Evolutionary conservation across 2,888 invertebrate genomes (phyloP), one percentile per base, ranked within the genome.

Genomic region (Hipparchia semele): DNA sequence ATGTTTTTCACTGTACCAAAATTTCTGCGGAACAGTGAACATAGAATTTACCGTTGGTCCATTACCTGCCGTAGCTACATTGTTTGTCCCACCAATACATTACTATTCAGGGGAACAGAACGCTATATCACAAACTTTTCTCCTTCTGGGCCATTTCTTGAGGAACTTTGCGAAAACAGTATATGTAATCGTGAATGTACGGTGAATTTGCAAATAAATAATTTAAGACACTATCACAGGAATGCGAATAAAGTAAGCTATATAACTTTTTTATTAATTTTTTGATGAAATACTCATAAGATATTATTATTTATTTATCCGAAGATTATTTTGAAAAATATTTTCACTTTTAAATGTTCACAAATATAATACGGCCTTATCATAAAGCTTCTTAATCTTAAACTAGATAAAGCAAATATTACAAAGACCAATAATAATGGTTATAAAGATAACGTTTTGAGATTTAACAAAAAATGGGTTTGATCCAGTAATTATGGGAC

Each of bases 221-320:
- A 62, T 69, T 81, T 82, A 84, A 87, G 81, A 82, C 83, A 82
- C 86, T 90, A 90, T 90, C 89, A 91, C 89, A 90, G 90, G 86
- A 89, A 86, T 86, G 79, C 56, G 58, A 87, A 70, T 86, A 68
- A 68, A 60, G 49, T 58, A 58, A 39, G 51, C 6, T 49, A 49
- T 60, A 10, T 33, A 23, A 56, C 13, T 13, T 56, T 13, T 23
- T 58, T 23, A 23, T 23, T 13, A 23, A 58, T 8, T 23, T 13
- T 13, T 58, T 13, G 39, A 39, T 39, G 39, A 39, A 39, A 39
- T 39, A 23, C 23, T 23, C 23, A 23, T 23, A 1, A 4, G 39
- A 39, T 39, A 4, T 39, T 39, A 4, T 39, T 39, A 39, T 39
- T 23, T 39, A 39, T 39, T 39, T 39, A 39, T 39, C 5, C 39